Conservation (phyloP, 2,888 invertebrate species). For the Dione vanillae region DNA sequence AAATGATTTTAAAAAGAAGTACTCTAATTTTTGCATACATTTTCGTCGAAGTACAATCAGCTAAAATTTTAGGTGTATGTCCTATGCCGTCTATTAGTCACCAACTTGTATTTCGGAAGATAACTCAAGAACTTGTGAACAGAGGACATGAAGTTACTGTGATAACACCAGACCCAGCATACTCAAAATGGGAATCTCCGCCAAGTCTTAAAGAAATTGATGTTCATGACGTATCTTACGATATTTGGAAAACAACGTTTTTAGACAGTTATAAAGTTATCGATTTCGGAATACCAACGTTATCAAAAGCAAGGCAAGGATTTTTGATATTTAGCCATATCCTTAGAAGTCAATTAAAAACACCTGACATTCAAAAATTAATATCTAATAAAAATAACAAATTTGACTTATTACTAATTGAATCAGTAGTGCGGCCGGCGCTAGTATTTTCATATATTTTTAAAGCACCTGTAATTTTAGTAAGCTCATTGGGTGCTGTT, state of each 20-base stretch:
- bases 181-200: conserved; percentile 55
- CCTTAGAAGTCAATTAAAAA: conserved; percentile 37
- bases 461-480: conserved; percentile 54
- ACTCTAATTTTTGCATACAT: not conserved
- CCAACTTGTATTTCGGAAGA: conserved; percentile 52
- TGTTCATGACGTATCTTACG: conserved; percentile 59
- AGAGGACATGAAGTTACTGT: conserved; percentile 67
- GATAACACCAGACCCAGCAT: conserved; percentile 59
- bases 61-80: conserved; percentile 60
- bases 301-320: not conserved
- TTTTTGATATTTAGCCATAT: not conserved
- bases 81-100: conserved; percentile 65
- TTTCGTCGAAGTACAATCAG: conserved; percentile 25
- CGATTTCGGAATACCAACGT: not conserved
- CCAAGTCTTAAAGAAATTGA: conserved; percentile 60
- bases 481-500: conserved; percentile 54
- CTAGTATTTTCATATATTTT: conserved; percentile 55
- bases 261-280: not conserved
- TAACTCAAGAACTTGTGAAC: conserved; percentile 58
- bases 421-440: conserved; percentile 51
- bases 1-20: not conserved
- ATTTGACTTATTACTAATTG: conserved; percentile 58
- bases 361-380: conserved; percentile 38
- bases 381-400: conserved; percentile 44
- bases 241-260: conserved; percentile 38